Percentiles rank a stretch among this genome's conserved stretches.
phyloP scores from a whole-genome alignment of 2,113 vertebrate species.

The Rallus limicola region DNA sequence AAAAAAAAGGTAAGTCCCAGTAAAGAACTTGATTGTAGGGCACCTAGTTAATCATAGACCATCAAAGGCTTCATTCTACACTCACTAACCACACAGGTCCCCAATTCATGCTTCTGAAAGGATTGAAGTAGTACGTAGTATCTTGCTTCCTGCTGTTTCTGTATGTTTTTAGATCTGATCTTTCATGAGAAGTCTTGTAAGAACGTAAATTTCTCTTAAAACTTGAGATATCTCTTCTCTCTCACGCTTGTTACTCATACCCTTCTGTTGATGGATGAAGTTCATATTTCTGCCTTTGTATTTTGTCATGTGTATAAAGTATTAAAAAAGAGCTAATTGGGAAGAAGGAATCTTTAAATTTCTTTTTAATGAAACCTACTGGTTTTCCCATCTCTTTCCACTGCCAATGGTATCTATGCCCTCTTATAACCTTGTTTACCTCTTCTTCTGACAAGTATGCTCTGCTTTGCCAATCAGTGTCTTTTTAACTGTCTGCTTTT shows the following conservation, averaged over 20 bases:
- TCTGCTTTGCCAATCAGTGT: conserved; percentile 18
- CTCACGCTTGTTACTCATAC: neutral
- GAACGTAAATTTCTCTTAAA: neutral
- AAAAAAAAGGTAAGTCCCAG: neutral
- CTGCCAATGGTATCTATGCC: neutral
- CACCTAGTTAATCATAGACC: neutral
- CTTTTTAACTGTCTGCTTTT: conserved; percentile 14
- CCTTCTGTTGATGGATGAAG: neutral
- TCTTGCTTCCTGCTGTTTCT: neutral
- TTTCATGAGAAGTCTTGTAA: neutral
- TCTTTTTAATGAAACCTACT: conserved; percentile 4
- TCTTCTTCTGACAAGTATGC: neutral
- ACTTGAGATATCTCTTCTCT: neutral
- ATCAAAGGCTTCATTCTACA: neutral
- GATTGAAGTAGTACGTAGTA: neutral
- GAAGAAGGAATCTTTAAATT: neutral
- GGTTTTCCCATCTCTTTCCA: neutral
- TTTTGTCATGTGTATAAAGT: neutral
- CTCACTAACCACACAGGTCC: neutral
- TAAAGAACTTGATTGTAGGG: neutral
- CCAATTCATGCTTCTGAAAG: neutral
- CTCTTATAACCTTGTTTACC: conserved; percentile 26
- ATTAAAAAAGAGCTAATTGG: neutral
- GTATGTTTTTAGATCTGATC: neutral
- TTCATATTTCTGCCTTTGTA: neutral